Conservation (phyloP, 2,113 vertebrate genomes). For the Origma solitaria region DNA sequence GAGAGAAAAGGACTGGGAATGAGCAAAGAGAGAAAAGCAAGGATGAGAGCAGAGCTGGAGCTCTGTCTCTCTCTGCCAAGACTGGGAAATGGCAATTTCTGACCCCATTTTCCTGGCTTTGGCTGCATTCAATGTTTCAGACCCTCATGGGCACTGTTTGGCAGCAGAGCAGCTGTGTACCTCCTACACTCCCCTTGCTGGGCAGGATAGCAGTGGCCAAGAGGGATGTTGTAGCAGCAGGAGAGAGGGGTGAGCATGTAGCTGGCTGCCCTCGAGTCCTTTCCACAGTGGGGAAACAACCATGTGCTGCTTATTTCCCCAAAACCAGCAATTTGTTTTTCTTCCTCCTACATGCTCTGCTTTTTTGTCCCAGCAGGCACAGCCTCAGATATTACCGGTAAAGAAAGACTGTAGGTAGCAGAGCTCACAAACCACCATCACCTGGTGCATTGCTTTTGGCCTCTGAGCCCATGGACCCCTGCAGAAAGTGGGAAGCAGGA, state of each 20-base stretch:
- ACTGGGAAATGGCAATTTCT: background rate
- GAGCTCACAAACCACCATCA: background rate
- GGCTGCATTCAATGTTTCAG: background rate
- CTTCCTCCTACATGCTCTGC: background rate
- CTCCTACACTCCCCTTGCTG: background rate
- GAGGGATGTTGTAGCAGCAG: background rate
- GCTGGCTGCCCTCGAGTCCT: background rate
- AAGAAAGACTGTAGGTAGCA: background rate
- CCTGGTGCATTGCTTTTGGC: no score
- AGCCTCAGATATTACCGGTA: background rate
- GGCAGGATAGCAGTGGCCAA: background rate
- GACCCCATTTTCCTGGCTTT: background rate
- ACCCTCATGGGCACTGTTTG: background rate
- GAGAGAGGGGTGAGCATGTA: background rate
- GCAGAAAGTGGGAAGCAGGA: background rate
- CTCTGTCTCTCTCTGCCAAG: background rate
- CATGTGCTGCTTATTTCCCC: background rate
- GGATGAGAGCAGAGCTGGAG: background rate
- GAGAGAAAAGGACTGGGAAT: slow-evolving; percentile 29
- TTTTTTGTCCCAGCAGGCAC: background rate
- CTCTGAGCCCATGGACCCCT: background rate
- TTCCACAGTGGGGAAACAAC: background rate
- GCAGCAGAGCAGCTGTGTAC: background rate
- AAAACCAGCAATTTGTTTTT: background rate
- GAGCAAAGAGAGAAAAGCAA: background rate